Percentiles rank a stretch among this genome's conserved stretches.
Conservation (phyloP, 2,113 vertebrate genomes). For the Probosciger aterrimus region DNA sequence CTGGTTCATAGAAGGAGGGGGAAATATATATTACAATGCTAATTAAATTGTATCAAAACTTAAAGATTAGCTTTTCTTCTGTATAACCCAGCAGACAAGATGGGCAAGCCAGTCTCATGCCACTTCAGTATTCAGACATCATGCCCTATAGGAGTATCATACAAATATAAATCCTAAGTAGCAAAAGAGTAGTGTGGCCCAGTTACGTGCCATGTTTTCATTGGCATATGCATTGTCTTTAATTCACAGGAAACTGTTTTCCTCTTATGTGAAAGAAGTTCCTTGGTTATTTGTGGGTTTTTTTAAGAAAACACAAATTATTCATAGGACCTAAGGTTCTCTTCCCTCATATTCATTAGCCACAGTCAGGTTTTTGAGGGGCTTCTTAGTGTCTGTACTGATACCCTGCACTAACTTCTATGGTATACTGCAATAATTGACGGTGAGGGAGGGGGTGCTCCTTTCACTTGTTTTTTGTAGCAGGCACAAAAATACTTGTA, state of each 20-base stretch:
- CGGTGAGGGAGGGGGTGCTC: background rate
- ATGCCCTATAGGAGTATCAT: background rate
- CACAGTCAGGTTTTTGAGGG: background rate
- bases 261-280: background rate
- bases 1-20: background rate
- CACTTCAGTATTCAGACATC: background rate
- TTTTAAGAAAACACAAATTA: background rate
- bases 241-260: background rate
- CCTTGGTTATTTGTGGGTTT: background rate
- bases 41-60: background rate
- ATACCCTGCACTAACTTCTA: background rate
- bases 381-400: background rate
- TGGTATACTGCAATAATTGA: background rate
- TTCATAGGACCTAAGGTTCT: background rate
- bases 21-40: background rate
- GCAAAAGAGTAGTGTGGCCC: background rate
- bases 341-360: background rate
- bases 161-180: background rate
- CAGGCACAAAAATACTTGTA: slow-evolving; percentile 44
- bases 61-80: background rate
- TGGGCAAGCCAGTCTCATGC: background rate
- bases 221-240: background rate
- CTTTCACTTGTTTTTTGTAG: background rate
- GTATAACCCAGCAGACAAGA: background rate
- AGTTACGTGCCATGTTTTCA: background rate